These are phyloP conservation scores for Temnothorax curvispinosus DNA, from an alignment of 1,140 invertebrate genomes.

Conservation along the genomic window DNA sequence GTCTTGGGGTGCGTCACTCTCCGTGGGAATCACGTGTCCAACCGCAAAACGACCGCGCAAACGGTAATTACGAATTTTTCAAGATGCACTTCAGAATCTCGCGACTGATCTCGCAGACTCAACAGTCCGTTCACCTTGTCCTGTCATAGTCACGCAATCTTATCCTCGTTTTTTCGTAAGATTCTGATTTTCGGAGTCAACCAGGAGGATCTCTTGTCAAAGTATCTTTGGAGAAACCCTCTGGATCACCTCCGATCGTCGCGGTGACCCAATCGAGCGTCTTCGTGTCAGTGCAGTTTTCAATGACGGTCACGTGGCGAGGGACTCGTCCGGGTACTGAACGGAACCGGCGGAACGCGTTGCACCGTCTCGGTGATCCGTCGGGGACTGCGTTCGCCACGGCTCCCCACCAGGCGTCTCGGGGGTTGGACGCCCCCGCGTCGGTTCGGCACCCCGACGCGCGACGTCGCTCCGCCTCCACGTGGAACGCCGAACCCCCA, in stretches of 20 bases:
- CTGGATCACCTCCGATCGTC: not conserved
- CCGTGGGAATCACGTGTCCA: slow-evolving; percentile 63
- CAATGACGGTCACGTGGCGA: slow-evolving; percentile 62
- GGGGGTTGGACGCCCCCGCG: slow-evolving; percentile 76
- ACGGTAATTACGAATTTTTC: slow-evolving; percentile 34
- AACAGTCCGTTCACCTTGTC: not conserved
- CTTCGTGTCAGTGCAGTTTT: not conserved
- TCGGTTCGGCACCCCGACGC: slow-evolving; percentile 75
- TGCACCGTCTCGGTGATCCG: slow-evolving; percentile 75
- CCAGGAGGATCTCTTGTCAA: not conserved
- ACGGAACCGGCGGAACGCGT: slow-evolving; percentile 53
- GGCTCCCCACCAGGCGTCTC: slow-evolving; percentile 76
- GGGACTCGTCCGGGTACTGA: slow-evolving; percentile 22
- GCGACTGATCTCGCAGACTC: not conserved
- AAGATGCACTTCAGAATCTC: not conserved
- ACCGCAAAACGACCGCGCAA: slow-evolving; percentile 22
- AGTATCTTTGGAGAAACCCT: not conserved
- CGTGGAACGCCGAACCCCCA: slow-evolving; percentile 67
- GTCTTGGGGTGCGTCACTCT: slow-evolving; percentile 50
- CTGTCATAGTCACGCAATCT: not conserved
- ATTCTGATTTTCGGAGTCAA: not conserved
- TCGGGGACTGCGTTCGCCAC: slow-evolving; percentile 80
- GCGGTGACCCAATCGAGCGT: not conserved
- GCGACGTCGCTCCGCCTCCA: slow-evolving; percentile 83
- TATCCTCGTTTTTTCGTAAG: not conserved